Conservation (phyloP, 2,113 vertebrate genomes). For the Protobothrops flavoviridis region DNA sequence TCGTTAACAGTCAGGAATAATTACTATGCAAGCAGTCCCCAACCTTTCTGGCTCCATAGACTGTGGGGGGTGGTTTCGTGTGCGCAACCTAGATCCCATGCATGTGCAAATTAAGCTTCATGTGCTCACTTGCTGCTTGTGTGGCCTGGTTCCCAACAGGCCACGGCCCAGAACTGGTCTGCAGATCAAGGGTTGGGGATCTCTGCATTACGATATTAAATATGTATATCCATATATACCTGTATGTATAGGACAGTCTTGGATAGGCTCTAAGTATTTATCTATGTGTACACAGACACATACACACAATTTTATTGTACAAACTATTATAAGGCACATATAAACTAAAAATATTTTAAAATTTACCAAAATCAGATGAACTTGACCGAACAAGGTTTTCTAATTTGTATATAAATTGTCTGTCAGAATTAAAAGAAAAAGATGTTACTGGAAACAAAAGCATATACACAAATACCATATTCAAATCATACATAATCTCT, state of each 20-base stretch:
- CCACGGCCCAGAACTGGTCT: fast-evolving
- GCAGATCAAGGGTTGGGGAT: neutral
- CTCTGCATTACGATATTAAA: neutral
- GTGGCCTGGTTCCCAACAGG: neutral
- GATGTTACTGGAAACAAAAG: conserved; percentile 30
- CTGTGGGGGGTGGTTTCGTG: neutral
- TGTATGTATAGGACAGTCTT: neutral
- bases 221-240: neutral
- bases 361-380: conserved; percentile 92
- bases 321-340: neutral
- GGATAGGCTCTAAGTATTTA: neutral
- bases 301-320: neutral
- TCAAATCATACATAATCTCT: conserved; percentile 8
- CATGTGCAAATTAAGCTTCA: neutral
- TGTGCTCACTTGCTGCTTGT: neutral
- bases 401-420: conserved; percentile 83
- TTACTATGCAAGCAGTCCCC: neutral
- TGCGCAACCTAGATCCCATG: neutral
- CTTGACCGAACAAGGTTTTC: conserved; percentile 78
- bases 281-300: neutral
- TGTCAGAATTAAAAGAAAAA: conserved; percentile 63
- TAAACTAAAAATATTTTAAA: conserved; percentile 15
- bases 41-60: neutral
- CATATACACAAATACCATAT: conserved; percentile 1
- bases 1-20: neutral